Evolutionary conservation across 2,888 invertebrate genomes (phyloP).

Genomic region (Acleris laterana): DNA sequence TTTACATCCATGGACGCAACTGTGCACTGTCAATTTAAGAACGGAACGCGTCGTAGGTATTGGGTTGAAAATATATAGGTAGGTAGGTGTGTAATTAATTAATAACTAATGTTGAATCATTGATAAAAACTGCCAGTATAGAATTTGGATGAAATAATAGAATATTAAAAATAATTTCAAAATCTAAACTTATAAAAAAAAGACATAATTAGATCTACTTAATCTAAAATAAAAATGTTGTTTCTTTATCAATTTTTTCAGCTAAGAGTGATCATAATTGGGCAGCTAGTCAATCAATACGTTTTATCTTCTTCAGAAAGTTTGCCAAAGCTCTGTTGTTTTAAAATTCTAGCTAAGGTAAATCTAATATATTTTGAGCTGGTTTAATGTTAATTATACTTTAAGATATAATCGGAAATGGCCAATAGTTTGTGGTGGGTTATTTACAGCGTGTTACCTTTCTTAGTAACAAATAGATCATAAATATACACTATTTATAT

Average conservation of each 20-base stretch:
- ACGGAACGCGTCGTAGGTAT: too few species aligned
- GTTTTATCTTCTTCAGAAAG: constrained; percentile 18
- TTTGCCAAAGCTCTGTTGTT: constrained; percentile 52
- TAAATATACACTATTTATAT: constrained; percentile 1
- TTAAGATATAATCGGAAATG: constrained; percentile 5
- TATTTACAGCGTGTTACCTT: constrained; percentile 20
- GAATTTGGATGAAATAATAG: too few species aligned
- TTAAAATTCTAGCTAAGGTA: constrained; percentile 39
- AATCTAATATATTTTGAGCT: constrained; percentile 28
- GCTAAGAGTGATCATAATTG: constrained; percentile 18
- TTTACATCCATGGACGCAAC: too few species aligned
- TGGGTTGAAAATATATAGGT: too few species aligned
- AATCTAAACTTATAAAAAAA: too few species aligned
- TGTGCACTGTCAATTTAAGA: too few species aligned
- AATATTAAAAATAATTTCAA: too few species aligned
- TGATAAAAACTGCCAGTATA: too few species aligned
- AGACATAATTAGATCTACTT: too few species aligned
- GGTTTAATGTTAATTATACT: constrained; percentile 3
- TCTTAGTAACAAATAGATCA: constrained; percentile 14
- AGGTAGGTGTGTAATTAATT: too few species aligned
- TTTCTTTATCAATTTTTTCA: not conserved
- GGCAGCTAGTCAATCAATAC: constrained; percentile 28
- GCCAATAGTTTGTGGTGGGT: constrained; percentile 8
- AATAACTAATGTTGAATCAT: too few species aligned
- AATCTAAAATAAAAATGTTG: too few species aligned